Conservation (phyloP, 2,888 invertebrate species). For the Thyatira batis region DNA sequence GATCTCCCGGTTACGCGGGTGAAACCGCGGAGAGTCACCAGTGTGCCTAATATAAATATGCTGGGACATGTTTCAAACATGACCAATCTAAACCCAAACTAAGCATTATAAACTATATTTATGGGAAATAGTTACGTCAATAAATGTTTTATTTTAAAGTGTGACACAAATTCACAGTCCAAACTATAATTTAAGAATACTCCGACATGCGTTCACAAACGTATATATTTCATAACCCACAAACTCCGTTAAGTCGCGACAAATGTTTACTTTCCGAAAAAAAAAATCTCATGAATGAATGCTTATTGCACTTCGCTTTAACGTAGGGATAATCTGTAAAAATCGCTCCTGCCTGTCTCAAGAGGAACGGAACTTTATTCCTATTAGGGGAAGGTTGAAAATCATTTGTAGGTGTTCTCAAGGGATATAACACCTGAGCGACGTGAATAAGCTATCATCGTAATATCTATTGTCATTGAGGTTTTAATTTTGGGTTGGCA, state of each 20-base stretch:
- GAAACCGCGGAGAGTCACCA: no score
- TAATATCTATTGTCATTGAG: not conserved
- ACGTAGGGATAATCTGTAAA: conserved; percentile 38
- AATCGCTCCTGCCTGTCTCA: conserved; percentile 22
- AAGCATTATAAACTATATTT: no score
- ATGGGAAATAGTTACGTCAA: no score
- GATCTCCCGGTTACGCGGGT: no score
- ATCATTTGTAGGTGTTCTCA: not conserved
- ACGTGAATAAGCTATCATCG: conserved; percentile 3
- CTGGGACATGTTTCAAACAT: no score
- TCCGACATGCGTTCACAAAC: not conserved
- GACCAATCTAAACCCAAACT: no score
- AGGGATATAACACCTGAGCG: conserved; percentile 7
- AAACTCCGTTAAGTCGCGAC: not conserved
- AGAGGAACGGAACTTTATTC: not conserved
- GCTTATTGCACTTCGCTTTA: conserved; percentile 30
- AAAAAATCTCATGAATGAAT: not conserved
- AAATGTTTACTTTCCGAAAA: conserved; percentile 5
- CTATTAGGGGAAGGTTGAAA: not conserved
- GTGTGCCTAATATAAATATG: no score
- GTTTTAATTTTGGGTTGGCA: conserved; percentile 4
- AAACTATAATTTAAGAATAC: no score
- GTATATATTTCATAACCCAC: not conserved
- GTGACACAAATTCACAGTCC: no score
- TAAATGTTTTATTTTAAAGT: no score